Base-by-base conservation (phyloP, 1,140 invertebrate genomes). In the Pristionchus pacificus region DNA sequence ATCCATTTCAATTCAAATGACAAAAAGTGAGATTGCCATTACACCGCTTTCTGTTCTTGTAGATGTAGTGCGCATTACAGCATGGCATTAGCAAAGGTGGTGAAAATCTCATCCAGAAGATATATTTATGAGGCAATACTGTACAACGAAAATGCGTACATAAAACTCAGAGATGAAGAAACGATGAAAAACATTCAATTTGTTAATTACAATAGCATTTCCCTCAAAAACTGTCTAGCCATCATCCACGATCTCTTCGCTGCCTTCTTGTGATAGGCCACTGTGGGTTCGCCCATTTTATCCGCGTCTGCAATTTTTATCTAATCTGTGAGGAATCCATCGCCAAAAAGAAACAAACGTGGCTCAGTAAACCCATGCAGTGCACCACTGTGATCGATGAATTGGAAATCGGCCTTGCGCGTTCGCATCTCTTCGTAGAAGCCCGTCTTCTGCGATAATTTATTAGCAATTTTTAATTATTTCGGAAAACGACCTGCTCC, bases 331-430 rank as follows among this genome's bases (percentile, higher is more conserved):
- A 49, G 38, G 38, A 19, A 10, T 49, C 38, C 19, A 49, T 49
- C 38, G 6, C 38, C 19, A 49, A 49, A 19, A 6, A 49, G 38
- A 68, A 25, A 31, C 70, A 10, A 65, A 77, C 76, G 29, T 68
- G 71, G 70, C 60, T 73, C 68, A 29, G 78, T 80, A 64, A 80
- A 80, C 30, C 72, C 77, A 65, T 80, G 79, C 31, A 71, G 63
- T 24, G 79, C 79, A 27, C 74, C 63, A 64, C 68, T 74, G 64
- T 80, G 78, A 31, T 33, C 68, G 28, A 75, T 69, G 49, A 80
- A 82, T 14, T 70, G 68, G 30, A 77, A 80, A 63, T 80, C 79
- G 1, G 79, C 76, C 32, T 80, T 74, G 14, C 79, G 68, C 28
- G 67, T 65, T 59, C 75, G 63, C 71, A 80, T 69, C 66, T 80